Percentiles rank a stretch among this genome's conserved stretches.
phyloP scores from a whole-genome alignment of 1,140 invertebrate species.

The Hycleus cichorii region DNA sequence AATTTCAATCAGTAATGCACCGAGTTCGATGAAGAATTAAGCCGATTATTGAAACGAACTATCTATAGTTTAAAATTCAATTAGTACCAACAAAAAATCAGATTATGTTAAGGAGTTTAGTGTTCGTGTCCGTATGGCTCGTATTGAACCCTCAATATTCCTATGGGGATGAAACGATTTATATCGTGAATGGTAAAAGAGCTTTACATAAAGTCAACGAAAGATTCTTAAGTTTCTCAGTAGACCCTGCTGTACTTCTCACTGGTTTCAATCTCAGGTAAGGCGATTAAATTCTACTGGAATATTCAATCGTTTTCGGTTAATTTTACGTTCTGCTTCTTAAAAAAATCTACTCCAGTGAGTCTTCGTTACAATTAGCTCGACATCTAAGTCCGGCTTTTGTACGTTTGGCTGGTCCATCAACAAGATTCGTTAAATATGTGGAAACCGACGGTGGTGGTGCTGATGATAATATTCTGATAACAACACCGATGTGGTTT shows the following conservation, averaged over 20 bases:
- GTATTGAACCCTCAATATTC: neutral
- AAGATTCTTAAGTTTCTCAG: slow-evolving; percentile 56
- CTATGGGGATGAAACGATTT: slow-evolving; percentile 20
- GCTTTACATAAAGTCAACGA: slow-evolving; percentile 44
- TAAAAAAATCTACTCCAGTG: slow-evolving; percentile 34
- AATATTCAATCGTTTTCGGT: slow-evolving; percentile 21
- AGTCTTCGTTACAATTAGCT: slow-evolving; percentile 48
- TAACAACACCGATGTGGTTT: slow-evolving; percentile 40
- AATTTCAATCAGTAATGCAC: too few relatives aligned
- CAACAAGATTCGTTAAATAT: slow-evolving; percentile 46
- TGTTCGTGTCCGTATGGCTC: too few relatives aligned
- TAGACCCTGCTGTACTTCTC: slow-evolving; percentile 49
- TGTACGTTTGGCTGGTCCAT: slow-evolving; percentile 51
- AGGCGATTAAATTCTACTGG: too few relatives aligned
- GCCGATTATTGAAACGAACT: too few relatives aligned
- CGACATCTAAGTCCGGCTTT: slow-evolving; percentile 53
- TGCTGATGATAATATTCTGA: slow-evolving; percentile 18
- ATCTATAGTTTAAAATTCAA: too few relatives aligned
- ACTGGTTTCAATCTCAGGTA: slow-evolving; percentile 42
- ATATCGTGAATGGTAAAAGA: slow-evolving; percentile 27
- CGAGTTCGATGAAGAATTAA: too few relatives aligned
- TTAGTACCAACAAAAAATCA: too few relatives aligned
- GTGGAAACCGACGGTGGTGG: slow-evolving; percentile 35
- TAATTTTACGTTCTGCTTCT: neutral
- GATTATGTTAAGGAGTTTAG: too few relatives aligned